These are phyloP conservation scores for Saccostrea glomerata DNA, from an alignment of 1,140 invertebrate species.

Conservation along the genomic window DNA sequence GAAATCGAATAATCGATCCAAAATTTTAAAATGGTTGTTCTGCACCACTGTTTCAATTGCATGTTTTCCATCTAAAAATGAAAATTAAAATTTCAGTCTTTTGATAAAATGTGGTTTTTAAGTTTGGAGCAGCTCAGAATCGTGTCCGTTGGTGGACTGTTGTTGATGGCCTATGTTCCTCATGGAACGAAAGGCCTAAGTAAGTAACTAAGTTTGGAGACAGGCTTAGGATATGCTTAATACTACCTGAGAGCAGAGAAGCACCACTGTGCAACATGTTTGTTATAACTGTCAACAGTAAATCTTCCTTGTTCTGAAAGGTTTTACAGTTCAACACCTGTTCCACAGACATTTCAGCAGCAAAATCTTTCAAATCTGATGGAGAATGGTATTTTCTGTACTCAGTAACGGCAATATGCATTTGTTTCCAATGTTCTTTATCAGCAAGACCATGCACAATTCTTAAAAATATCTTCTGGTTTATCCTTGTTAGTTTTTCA, in stretches of 20 bases:
- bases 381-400: slow-evolving; percentile 47
- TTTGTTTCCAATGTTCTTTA: slow-evolving; percentile 64
- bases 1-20: slow-evolving; percentile 60
- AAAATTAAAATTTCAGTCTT: no score
- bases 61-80: slow-evolving; percentile 52
- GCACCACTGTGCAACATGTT: slow-evolving; percentile 54
- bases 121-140: neutral
- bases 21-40: slow-evolving; percentile 64
- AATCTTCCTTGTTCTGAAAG: slow-evolving; percentile 16
- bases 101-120: no score
- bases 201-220: no score
- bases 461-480: slow-evolving; percentile 46
- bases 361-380: slow-evolving; percentile 56
- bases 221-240: neutral
- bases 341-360: slow-evolving; percentile 53
- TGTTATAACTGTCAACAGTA: slow-evolving; percentile 55
- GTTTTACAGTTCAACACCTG: slow-evolving; percentile 36
- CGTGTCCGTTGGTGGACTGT: no score
- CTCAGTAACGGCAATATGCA: slow-evolving; percentile 63
- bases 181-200: no score
- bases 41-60: slow-evolving; percentile 59
- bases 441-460: slow-evolving; percentile 60
- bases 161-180: no score
- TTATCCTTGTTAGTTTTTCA: slow-evolving; percentile 56
- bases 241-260: slow-evolving; percentile 29